A percentile compares a stretch with the other conserved stretches of the same genome.
Conservation (phyloP, 2,113 vertebrate species). For the Martes martes region DNA sequence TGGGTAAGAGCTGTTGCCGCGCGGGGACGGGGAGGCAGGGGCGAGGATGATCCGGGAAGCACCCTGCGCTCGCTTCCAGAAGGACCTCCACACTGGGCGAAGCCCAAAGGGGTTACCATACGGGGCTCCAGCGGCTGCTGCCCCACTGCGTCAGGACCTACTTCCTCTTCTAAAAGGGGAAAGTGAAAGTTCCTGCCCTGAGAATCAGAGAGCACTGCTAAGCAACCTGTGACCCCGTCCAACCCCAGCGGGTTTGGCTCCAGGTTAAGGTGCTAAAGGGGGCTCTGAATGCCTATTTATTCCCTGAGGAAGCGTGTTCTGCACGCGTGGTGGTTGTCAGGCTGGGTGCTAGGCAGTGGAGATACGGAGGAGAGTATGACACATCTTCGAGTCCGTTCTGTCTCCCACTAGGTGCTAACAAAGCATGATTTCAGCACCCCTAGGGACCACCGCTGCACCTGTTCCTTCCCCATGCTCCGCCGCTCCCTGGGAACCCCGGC, state of each 20-base stretch:
- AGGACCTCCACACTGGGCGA: too few species aligned
- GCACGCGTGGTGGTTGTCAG: fast-evolving
- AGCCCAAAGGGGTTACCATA: background rate
- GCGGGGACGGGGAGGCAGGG: fast-evolving
- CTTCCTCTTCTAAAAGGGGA: background rate
- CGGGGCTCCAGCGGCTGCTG: too few species aligned
- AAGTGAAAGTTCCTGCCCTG: background rate
- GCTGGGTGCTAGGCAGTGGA: fast-evolving
- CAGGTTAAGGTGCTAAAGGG: too few species aligned
- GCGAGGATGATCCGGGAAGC: fast-evolving
- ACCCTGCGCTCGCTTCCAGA: background rate
- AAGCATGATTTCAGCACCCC: too few species aligned
- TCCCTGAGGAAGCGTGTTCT: background rate
- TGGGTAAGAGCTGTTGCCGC: conserved; percentile 85
- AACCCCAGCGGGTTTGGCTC: background rate
- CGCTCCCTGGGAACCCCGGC: background rate
- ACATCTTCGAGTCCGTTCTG: background rate
- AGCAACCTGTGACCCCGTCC: background rate
- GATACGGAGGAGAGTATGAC: background rate
- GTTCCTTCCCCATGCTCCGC: background rate
- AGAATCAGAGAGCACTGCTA: background rate
- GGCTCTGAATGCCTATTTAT: background rate
- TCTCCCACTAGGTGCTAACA: background rate
- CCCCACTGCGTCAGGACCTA: background rate
- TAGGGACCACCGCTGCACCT: fast-evolving